Conservation (phyloP, 2,113 vertebrate genomes). For the Mobula birostris region DNA sequence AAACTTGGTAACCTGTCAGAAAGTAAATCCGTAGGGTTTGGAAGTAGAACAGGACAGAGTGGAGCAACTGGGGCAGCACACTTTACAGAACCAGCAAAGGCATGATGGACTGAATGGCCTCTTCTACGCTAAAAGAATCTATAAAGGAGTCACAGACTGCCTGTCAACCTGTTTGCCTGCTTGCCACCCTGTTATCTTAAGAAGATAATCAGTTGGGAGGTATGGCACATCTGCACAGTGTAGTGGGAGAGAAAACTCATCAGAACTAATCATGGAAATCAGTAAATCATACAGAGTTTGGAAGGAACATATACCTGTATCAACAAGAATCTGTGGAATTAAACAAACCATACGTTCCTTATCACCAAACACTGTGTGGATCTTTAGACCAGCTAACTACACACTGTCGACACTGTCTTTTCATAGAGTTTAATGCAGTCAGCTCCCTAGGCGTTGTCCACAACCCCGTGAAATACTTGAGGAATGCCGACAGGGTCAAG, state of each 20-base stretch:
- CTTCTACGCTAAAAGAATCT: background rate
- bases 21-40: no score
- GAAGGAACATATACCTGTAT: background rate
- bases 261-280: background rate
- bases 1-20: no score
- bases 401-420: background rate
- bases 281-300: background rate
- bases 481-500: constrained; percentile 8
- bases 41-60: background rate
- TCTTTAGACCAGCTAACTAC: background rate
- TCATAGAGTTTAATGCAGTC: background rate
- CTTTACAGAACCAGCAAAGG: background rate
- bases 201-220: background rate
- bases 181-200: no score
- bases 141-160: background rate
- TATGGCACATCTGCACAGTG: background rate
- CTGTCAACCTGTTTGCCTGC: background rate
- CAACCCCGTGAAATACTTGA: background rate
- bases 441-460: background rate
- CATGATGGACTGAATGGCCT: background rate
- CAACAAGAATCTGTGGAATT: background rate
- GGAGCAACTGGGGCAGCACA: background rate
- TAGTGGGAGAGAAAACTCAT: background rate
- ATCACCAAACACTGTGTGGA: background rate
- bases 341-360: background rate